phyloP scores from a whole-genome alignment of 2,113 vertebrate genomes.

The Oncorhynchus nerka region DNA sequence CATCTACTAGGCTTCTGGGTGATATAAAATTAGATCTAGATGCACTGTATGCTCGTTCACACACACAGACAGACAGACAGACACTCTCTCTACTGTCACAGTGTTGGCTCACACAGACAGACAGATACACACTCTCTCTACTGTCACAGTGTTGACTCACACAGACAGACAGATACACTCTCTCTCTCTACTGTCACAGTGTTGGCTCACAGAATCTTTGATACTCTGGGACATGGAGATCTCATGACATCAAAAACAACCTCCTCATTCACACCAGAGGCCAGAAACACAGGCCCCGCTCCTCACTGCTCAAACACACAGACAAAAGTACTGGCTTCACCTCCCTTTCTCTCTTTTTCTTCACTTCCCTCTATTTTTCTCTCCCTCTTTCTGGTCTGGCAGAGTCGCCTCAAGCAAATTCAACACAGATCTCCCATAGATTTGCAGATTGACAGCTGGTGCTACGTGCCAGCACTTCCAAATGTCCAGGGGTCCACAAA shows the following conservation, averaged over 20 bases:
- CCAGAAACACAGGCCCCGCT: conserved; percentile 27
- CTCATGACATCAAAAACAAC: conserved; percentile 12
- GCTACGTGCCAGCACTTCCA: conserved; percentile 69
- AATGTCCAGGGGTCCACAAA: conserved; percentile 60
- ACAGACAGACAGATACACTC: too few relatives aligned
- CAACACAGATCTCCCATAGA: conserved; percentile 72
- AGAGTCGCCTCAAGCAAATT: conserved; percentile 63
- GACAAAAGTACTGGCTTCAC: conserved; percentile 27
- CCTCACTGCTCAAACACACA: conserved; percentile 20
- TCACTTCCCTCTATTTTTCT: conserved; percentile 13
- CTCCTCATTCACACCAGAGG: conserved; percentile 27
- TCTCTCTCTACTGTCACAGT: too few relatives aligned
- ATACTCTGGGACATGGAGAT: not conserved
- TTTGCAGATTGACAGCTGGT: conserved; percentile 66
- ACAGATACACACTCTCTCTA: too few relatives aligned
- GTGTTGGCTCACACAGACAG: not conserved
- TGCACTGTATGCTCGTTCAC: too few relatives aligned
- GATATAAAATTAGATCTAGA: too few relatives aligned
- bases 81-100: too few relatives aligned
- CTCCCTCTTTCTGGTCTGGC: conserved; percentile 52
- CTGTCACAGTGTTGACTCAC: too few relatives aligned
- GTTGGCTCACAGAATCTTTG: not conserved
- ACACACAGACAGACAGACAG: too few relatives aligned
- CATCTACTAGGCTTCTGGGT: too few relatives aligned
- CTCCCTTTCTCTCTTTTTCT: conserved; percentile 3